Conservation (phyloP, 2,113 vertebrate genomes). For the Anser brachyrhynchus region DNA sequence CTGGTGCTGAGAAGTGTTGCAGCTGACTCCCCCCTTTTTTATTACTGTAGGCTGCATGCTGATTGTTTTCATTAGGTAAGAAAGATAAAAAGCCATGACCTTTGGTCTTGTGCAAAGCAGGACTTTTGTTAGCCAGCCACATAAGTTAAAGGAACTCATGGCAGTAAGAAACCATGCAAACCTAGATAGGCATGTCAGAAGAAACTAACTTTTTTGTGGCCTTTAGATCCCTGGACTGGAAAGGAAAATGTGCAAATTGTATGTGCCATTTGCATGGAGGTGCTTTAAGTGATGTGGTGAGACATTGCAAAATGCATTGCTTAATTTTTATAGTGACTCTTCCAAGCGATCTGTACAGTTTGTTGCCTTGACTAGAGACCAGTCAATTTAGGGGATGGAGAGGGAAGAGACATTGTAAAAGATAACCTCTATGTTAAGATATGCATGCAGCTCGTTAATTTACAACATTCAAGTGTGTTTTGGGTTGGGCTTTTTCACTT, state of each 20-base stretch:
- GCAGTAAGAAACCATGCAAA: background rate
- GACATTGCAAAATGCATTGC: background rate
- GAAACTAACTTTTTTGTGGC: background rate
- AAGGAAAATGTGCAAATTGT: background rate
- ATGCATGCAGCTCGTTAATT: background rate
- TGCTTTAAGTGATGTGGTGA: background rate
- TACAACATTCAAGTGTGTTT: background rate
- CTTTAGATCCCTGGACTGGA: background rate
- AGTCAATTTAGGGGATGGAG: background rate
- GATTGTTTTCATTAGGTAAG: background rate
- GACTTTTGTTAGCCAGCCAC: background rate
- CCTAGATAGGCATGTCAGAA: background rate
- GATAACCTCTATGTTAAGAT: conserved; percentile 3
- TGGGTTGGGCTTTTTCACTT: background rate
- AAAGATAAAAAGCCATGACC: background rate
- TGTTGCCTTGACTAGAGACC: background rate
- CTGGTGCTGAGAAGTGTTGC: background rate
- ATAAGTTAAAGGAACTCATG: background rate
- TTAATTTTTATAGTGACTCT: background rate
- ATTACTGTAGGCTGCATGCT: background rate
- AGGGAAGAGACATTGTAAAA: background rate
- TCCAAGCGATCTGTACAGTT: background rate
- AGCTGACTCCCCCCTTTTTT: background rate
- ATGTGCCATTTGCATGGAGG: background rate
- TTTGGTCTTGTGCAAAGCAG: background rate